Conservation (phyloP, 2,113 vertebrate species). For the Coregonus clupeaformis region DNA sequence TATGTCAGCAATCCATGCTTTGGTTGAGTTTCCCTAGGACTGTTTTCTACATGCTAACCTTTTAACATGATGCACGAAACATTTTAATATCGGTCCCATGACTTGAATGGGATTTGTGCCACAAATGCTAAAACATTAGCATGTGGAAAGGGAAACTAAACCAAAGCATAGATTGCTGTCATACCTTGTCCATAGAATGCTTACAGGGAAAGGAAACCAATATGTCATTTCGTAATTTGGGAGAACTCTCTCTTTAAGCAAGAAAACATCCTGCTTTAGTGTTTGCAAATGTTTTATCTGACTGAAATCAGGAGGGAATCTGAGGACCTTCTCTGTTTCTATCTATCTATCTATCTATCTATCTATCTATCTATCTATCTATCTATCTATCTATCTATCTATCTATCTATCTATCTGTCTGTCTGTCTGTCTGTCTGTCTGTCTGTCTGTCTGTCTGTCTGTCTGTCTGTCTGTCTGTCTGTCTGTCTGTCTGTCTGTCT, state of each 20-base stretch:
- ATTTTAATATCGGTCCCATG: too few relatives aligned
- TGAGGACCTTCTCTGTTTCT: constrained; percentile 28
- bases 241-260: background rate
- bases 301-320: background rate
- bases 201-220: too few relatives aligned
- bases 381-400: constrained; percentile 35
- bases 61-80: too few relatives aligned
- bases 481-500: constrained; percentile 35
- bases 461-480: constrained; percentile 35
- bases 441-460: constrained; percentile 33
- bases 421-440: constrained; percentile 37
- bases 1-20: too few relatives aligned
- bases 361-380: constrained; percentile 36
- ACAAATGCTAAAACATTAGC: too few relatives aligned
- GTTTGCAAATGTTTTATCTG: constrained; percentile 6
- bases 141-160: too few relatives aligned
- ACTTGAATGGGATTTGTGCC: too few relatives aligned
- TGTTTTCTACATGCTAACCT: too few relatives aligned
- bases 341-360: constrained; percentile 35
- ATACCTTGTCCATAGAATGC: too few relatives aligned
- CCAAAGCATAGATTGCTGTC: too few relatives aligned
- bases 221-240: too few relatives aligned
- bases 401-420: constrained; percentile 39
- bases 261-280: constrained; percentile 44
- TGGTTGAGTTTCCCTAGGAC: too few relatives aligned